Percentiles rank a stretch among this genome's conserved stretches.
These are phyloP conservation scores for Leptinotarsa tumamoca DNA, from an alignment of 2,888 invertebrate species.

Conservation along the genomic window DNA sequence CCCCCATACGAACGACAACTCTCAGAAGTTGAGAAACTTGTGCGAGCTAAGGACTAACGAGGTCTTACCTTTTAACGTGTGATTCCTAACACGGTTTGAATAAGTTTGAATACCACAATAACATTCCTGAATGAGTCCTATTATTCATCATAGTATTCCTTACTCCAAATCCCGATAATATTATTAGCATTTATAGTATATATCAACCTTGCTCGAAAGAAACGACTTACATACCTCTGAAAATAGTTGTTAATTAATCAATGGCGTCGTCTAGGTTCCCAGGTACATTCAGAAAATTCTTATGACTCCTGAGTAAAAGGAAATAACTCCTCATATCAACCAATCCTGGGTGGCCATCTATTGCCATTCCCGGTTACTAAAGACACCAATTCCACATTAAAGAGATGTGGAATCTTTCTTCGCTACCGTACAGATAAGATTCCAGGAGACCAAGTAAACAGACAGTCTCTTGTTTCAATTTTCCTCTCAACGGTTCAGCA, in stretches of 20 bases:
- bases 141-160: no score
- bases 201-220: no score
- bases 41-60: no score
- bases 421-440: conserved; percentile 66
- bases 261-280: background rate
- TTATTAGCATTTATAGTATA: no score
- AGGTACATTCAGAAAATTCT: conserved; percentile 5
- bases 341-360: conserved; percentile 64
- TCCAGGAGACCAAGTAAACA: conserved; percentile 53
- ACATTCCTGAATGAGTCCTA: no score
- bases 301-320: background rate
- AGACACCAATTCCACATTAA: conserved; percentile 65
- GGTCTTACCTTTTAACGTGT: no score
- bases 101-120: no score
- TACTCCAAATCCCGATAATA: no score
- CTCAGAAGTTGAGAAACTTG: no score
- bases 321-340: conserved; percentile 9
- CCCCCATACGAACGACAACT: no score
- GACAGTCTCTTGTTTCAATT: conserved; percentile 27
- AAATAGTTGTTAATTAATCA: background rate
- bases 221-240: background rate
- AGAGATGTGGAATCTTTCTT: conserved; percentile 60
- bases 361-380: conserved; percentile 59
- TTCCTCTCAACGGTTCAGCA: conserved; percentile 39
- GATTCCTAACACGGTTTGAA: no score